A percentile compares a stretch with the other conserved stretches of the same genome.
phyloP scores from a whole-genome alignment of 2,113 vertebrate species.

The Microtus richardsoni region DNA sequence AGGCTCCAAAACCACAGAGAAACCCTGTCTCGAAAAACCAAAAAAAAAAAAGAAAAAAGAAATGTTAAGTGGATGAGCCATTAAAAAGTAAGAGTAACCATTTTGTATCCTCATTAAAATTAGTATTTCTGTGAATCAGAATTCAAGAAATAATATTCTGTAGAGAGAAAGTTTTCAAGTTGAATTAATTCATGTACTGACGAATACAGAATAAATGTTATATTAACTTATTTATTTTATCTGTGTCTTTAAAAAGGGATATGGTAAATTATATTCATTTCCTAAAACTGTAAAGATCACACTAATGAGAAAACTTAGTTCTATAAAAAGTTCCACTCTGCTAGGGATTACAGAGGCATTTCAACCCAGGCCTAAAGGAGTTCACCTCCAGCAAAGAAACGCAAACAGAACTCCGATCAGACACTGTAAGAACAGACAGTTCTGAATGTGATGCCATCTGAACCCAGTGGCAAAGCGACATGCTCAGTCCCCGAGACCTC shows the following conservation, averaged over 20 bases:
- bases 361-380: background rate
- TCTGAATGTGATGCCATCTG: background rate
- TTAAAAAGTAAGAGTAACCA: constrained; percentile 70
- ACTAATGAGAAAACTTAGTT: background rate
- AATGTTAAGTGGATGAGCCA: constrained; percentile 72
- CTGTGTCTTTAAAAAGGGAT: constrained; percentile 39
- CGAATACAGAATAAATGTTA: constrained; percentile 76
- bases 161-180: constrained; percentile 62
- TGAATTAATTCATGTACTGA: constrained; percentile 73
- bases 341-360: background rate
- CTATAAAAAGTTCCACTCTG: background rate
- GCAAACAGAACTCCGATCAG: background rate
- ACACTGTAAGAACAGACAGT: background rate
- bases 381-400: background rate
- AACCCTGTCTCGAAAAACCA: too few relatives aligned
- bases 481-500: too few relatives aligned
- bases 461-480: background rate
- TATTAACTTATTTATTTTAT: constrained; percentile 64
- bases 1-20: too few relatives aligned
- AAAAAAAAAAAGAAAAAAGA: too few relatives aligned
- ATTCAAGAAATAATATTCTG: constrained; percentile 69
- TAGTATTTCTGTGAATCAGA: constrained; percentile 71
- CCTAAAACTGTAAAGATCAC: constrained; percentile 38
- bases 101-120: constrained; percentile 72
- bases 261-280: constrained; percentile 41